Conservation (phyloP, 2,888 invertebrate genomes). For the Argyresthia goedartella region DNA sequence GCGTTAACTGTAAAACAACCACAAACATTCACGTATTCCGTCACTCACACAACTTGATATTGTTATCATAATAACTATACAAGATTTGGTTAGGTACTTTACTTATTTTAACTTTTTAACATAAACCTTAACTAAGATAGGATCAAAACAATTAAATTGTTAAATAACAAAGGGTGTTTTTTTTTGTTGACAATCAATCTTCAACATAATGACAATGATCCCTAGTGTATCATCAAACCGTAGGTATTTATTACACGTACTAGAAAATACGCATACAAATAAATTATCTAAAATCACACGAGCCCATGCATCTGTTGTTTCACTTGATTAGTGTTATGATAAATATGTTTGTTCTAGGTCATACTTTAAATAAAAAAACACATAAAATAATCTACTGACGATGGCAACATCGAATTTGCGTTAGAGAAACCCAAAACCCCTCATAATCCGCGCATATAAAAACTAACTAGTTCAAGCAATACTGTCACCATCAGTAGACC, state of each 20-base stretch:
- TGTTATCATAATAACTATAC: constrained; percentile 55
- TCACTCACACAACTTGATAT: constrained; percentile 45
- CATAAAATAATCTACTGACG: too few species aligned
- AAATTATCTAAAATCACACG: neutral
- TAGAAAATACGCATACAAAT: constrained; percentile 41
- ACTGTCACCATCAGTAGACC: constrained; percentile 38
- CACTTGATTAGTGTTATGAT: too few species aligned
- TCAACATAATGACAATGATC: too few species aligned
- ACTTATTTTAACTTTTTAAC: too few species aligned
- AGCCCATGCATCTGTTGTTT: too few species aligned
- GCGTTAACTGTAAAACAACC: constrained; percentile 5
- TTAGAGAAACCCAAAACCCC: too few species aligned
- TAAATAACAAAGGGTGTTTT: too few species aligned
- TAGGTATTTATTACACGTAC: constrained; percentile 35
- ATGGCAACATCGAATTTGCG: too few species aligned
- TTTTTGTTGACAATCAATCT: too few species aligned
- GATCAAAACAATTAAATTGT: too few species aligned
- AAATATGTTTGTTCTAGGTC: neutral
- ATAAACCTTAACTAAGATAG: too few species aligned
- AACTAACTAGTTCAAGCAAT: constrained; percentile 1
- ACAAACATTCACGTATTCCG: constrained; percentile 35
- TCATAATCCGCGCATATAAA: too few species aligned
- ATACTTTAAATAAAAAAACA: neutral
- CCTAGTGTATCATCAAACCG: constrained; percentile 4
- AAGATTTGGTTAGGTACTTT: constrained; percentile 20